Evolutionary conservation across 1,140 invertebrate genomes (phyloP), one percentile per base, ranked within the genome.

Genomic region (Penaeus chinensis): DNA sequence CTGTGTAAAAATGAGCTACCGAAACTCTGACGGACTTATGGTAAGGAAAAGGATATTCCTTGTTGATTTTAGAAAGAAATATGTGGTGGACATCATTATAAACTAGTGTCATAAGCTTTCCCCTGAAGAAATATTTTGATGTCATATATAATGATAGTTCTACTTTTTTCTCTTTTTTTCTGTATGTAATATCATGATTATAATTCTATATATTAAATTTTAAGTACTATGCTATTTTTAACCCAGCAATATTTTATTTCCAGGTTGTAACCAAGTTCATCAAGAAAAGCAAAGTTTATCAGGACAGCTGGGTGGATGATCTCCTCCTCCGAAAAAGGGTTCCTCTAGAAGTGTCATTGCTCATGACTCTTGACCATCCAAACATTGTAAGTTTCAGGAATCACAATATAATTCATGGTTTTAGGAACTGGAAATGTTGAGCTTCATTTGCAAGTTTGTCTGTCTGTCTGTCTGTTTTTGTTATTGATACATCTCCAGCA

Each of bases 191-290:
- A 42, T 3, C 4, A 5, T 42, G 37, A 42, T 42, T 7, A 8
- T 61, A 85, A 89, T 18, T 42, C 63, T 85, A 78, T 61, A 27
- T 37, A 2, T 79, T 77, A 89, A 84, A 24, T 79, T n/a, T 3
- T 37, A 22, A 13, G 77, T n/a, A 24, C 27, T 32, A 32, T 77
- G 65, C n/a, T 76, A 83, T 87, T 71, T 32, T 8, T 13, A 61
- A 22, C 62, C 3, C 37, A 65, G 13, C 4, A 20, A 65, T 85
- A 24, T 22, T 22, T 32, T 54, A 60, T 22, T 54, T 60, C 20
- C 65, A 94, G 91, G 94, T 95, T 16, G 94, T 96, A 18, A 94
- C 95, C 37, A 96, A 96, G 92, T 96, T 96, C 90, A 95, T 96
- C 78, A 92, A 94, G 63, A 95, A 95, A 90, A 93, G 93, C 85